Evolutionary conservation across 2,888 invertebrate genomes (phyloP).

Genomic region (Aspidiotus destructor): DNA sequence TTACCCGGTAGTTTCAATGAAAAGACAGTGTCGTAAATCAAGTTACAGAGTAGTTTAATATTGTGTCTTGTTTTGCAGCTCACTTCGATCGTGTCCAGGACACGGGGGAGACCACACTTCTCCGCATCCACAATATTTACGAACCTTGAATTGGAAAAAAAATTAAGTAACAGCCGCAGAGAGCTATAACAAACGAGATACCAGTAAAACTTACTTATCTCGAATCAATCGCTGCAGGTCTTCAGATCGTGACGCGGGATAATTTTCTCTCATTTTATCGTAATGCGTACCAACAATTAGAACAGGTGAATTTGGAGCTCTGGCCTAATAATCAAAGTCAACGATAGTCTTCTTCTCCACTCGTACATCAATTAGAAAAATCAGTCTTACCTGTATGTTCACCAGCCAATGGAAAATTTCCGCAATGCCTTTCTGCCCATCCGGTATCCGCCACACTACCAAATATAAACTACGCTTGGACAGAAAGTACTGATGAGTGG

Average conservation of each 20-base stretch:
- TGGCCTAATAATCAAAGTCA: constrained; percentile 48
- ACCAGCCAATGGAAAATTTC: constrained; percentile 91
- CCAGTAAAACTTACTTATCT: constrained; percentile 46
- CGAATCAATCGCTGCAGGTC: constrained; percentile 80
- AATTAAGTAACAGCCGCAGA: background rate
- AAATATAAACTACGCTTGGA: constrained; percentile 89
- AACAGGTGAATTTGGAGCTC: constrained; percentile 93
- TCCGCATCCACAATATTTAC: constrained; percentile 92
- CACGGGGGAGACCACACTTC: constrained; percentile 86
- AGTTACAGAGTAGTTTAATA: constrained; percentile 75
- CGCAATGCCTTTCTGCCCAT: constrained; percentile 80
- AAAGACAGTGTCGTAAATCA: constrained; percentile 88
- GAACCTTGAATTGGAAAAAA: constrained; percentile 46
- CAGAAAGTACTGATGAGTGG: constrained; percentile 96
- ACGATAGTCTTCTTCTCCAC: too few species aligned
- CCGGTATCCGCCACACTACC: constrained; percentile 88
- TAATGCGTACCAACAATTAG: constrained; percentile 94
- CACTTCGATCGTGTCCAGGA: constrained; percentile 86
- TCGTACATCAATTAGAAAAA: background rate
- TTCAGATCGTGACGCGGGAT: constrained; percentile 54
- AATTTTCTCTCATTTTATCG: constrained; percentile 65
- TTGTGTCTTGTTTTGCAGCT: constrained; percentile 78
- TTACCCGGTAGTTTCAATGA: constrained; percentile 77
- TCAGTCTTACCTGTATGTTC: constrained; percentile 62
- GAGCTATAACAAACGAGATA: constrained; percentile 3